Conservation (phyloP, 2,113 vertebrate species). For the Pagrus major region DNA sequence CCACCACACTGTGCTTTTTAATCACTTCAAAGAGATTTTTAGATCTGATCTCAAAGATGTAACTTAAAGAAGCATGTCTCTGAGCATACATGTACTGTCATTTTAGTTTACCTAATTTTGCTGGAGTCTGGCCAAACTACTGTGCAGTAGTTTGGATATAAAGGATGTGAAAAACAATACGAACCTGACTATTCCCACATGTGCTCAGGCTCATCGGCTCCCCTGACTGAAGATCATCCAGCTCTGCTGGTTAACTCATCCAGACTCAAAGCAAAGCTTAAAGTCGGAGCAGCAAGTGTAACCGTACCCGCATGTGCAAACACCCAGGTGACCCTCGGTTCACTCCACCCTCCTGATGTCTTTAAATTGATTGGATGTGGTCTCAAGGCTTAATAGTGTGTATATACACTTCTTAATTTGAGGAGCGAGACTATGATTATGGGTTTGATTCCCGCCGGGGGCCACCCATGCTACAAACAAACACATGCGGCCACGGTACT, state of each 20-base stretch:
- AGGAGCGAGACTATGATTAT: slow-evolving; percentile 67
- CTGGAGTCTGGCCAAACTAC: slow-evolving; percentile 12
- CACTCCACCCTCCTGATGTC: slow-evolving; percentile 40
- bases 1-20: background rate
- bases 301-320: slow-evolving; percentile 35
- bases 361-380: slow-evolving; percentile 66
- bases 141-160: slow-evolving; percentile 10
- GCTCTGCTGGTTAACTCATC: slow-evolving; percentile 34
- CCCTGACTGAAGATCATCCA: slow-evolving; percentile 2
- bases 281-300: slow-evolving; percentile 41
- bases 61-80: background rate
- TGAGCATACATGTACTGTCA: background rate
- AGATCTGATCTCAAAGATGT: background rate
- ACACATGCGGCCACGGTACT: slow-evolving; percentile 53
- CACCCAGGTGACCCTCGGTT: slow-evolving; percentile 49
- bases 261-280: slow-evolving; percentile 5
- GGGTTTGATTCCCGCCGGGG: slow-evolving; percentile 66
- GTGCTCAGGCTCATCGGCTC: slow-evolving; percentile 1
- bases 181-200: slow-evolving; percentile 45
- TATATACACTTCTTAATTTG: slow-evolving; percentile 69
- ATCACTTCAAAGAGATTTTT: slow-evolving; percentile 8
- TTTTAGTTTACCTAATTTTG: background rate
- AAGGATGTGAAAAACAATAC: slow-evolving; percentile 25
- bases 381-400: slow-evolving; percentile 64
- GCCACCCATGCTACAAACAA: slow-evolving; percentile 79